These are phyloP conservation scores for Thyatira batis DNA, from an alignment of 2,888 invertebrate genomes.

Conservation along the genomic window DNA sequence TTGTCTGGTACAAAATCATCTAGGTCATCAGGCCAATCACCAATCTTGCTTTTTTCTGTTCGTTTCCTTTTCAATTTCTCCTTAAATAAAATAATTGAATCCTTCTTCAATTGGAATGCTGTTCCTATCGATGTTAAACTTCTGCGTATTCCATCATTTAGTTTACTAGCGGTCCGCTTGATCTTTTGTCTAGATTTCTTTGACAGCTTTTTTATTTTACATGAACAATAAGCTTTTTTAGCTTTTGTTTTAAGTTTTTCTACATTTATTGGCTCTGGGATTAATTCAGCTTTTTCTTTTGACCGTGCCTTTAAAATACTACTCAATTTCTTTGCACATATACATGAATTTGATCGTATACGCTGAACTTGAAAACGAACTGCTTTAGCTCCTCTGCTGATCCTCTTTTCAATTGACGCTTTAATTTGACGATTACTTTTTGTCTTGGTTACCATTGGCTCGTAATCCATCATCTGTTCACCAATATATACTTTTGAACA, in stretches of 20 bases:
- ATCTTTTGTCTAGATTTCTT: conserved; percentile 22
- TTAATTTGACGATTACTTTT: conserved; percentile 21
- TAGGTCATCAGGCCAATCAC: conserved; percentile 18
- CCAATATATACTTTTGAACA: conserved; percentile 26
- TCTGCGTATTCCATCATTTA: conserved; percentile 18
- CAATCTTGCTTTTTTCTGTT: conserved; percentile 13
- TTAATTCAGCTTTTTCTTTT: conserved; percentile 5
- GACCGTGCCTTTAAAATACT: neutral
- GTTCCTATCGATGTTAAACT: conserved; percentile 22
- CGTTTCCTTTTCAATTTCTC: conserved; percentile 39
- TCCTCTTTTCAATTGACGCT: conserved; percentile 15
- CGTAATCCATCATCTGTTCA: conserved; percentile 21
- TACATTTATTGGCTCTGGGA: conserved; percentile 1
- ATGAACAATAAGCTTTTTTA: conserved; percentile 18
- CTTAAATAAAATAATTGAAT: conserved; percentile 43
- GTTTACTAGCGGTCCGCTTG: conserved; percentile 23
- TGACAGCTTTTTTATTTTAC: conserved; percentile 10
- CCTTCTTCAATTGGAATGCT: conserved; percentile 39
- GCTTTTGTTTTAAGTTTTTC: conserved; percentile 16
- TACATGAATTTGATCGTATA: conserved; percentile 9
- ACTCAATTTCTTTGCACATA: neutral
- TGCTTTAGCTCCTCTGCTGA: conserved; percentile 19
- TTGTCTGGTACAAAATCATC: conserved; percentile 14
- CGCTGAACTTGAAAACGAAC: conserved; percentile 24
- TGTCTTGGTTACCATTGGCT: conserved; percentile 16